Conservation (phyloP, 1,140 invertebrate genomes). For the Halesus radiatus region DNA sequence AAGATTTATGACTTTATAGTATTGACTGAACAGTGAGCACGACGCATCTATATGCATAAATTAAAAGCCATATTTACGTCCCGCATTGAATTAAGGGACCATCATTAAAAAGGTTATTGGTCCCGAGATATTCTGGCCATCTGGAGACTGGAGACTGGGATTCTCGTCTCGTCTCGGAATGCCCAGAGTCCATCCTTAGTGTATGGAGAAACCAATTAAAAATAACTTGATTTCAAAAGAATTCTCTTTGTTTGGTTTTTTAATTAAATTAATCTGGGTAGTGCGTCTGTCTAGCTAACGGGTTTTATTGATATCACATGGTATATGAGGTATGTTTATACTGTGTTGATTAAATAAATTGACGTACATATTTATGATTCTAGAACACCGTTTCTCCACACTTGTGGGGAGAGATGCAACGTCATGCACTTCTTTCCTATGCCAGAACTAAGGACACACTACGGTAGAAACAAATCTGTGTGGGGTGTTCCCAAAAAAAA, state of each 20-base stretch:
- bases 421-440: no score
- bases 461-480: no score
- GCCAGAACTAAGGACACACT: no score
- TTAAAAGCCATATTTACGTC: slow-evolving; percentile 9
- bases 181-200: background rate
- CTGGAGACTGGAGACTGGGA: background rate
- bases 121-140: slow-evolving; percentile 1
- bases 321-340: no score
- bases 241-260: background rate
- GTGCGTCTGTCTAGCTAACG: no score
- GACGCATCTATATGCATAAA: slow-evolving; percentile 13
- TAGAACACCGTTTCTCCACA: no score
- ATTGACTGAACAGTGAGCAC: background rate
- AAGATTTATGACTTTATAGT: background rate
- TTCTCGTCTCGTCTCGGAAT: background rate
- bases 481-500: no score
- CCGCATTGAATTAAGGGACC: slow-evolving; percentile 15
- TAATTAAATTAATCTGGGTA: no score
- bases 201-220: slow-evolving; percentile 9
- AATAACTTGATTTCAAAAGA: background rate
- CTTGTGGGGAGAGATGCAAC: no score
- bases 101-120: slow-evolving; percentile 18
- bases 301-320: no score
- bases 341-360: no score
- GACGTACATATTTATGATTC: no score